Conservation (phyloP, 2,888 invertebrate species). For the Siphonodentalium dalli region DNA sequence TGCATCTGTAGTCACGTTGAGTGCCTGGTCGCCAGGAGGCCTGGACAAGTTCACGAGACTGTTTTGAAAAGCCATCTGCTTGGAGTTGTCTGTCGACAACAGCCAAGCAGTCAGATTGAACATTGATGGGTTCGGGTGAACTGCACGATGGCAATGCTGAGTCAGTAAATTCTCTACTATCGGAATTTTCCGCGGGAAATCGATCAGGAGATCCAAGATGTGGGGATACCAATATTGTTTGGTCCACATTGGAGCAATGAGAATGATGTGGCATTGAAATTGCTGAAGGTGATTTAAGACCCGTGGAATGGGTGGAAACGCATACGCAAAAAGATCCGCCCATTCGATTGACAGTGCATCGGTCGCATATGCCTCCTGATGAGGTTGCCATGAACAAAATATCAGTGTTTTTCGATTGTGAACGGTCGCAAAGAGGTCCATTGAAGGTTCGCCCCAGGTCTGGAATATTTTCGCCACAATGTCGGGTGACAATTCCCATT, state of each 20-base stretch:
- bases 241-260: slow-evolving; percentile 26
- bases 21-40: too few species aligned
- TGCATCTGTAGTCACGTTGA: too few species aligned
- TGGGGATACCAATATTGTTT: slow-evolving; percentile 12
- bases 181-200: too few species aligned
- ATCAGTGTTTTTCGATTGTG: slow-evolving; percentile 13
- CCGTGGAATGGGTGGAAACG: slow-evolving; percentile 18
- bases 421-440: slow-evolving; percentile 24
- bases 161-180: too few species aligned
- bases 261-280: slow-evolving; percentile 9
- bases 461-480: slow-evolving; percentile 7
- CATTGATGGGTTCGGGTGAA: too few species aligned
- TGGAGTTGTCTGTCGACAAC: too few species aligned
- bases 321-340: slow-evolving; percentile 22
- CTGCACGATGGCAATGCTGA: too few species aligned
- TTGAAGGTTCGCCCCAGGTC: slow-evolving; percentile 6
- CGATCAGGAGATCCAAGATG: too few species aligned
- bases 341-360: slow-evolving; percentile 25
- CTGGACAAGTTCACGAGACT: too few species aligned
- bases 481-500: slow-evolving; percentile 13
- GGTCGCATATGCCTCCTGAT: slow-evolving; percentile 13
- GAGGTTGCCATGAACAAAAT: slow-evolving; percentile 18
- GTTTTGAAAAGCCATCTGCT: too few species aligned
- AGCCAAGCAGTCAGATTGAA: too few species aligned
- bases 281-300: slow-evolving; percentile 6